These are phyloP conservation scores for Cassiopea andromeda DNA, from an alignment of 30 jellyfish, hydroid and myxozoan species.

Conservation along the genomic window DNA sequence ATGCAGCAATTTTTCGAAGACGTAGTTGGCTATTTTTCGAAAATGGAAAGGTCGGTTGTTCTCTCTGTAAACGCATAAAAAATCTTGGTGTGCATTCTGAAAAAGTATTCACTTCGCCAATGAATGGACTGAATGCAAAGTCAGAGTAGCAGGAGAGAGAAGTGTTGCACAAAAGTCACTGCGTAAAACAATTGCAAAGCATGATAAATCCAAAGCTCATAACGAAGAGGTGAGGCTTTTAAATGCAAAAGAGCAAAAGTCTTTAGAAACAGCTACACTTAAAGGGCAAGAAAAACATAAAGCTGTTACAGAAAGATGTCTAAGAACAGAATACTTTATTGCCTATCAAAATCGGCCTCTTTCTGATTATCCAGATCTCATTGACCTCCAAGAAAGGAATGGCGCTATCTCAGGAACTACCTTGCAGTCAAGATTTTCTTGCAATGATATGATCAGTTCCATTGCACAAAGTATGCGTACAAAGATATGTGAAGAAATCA, in stretches of 20 bases:
- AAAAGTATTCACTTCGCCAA: slow-evolving; percentile 31
- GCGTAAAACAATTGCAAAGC: neutral
- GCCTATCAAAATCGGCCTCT: slow-evolving; percentile 12
- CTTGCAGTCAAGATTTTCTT: slow-evolving; percentile 22
- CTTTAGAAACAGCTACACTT: slow-evolving; percentile 7
- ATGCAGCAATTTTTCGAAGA: slow-evolving; percentile 22
- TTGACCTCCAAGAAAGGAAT: slow-evolving; percentile 32
- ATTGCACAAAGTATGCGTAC: slow-evolving; percentile 31
- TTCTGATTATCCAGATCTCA: slow-evolving; percentile 23
- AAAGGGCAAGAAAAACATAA: slow-evolving; percentile 8
- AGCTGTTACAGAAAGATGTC: slow-evolving; percentile 15
- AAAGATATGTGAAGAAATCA: neutral
- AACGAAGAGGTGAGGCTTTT: neutral
- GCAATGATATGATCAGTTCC: slow-evolving; percentile 29
- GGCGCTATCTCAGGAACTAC: neutral
- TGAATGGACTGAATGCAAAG: slow-evolving; percentile 28
- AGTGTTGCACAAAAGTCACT: slow-evolving; percentile 1
- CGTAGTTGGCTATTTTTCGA: slow-evolving; percentile 27
- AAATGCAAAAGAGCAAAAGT: neutral
- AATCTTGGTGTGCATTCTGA: slow-evolving; percentile 11
- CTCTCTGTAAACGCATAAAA: neutral
- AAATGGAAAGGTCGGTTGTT: slow-evolving; percentile 6
- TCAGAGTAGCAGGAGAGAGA: slow-evolving; percentile 8
- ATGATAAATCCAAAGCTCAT: slow-evolving; percentile 4
- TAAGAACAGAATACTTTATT: slow-evolving; percentile 9